Conservation (phyloP, 1,140 invertebrate species). For the Drosophila hydei region DNA sequence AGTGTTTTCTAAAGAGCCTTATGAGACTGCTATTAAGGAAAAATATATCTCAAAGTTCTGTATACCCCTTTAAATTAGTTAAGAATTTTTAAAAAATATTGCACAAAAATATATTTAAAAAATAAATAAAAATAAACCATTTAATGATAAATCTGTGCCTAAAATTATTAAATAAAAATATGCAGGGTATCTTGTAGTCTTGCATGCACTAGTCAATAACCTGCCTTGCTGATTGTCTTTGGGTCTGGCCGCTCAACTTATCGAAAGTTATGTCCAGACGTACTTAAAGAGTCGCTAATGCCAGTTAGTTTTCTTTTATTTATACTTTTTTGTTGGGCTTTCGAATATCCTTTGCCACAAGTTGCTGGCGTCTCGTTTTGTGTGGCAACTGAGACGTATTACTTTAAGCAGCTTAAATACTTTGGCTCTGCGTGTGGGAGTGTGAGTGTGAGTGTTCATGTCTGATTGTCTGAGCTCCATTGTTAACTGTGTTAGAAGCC, state of each 20-base stretch:
- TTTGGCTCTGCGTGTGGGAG: not conserved
- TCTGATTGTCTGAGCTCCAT: conserved; percentile 13
- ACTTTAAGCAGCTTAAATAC: conserved; percentile 41
- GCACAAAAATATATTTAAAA: too few species aligned
- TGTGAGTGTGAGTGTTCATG: not conserved
- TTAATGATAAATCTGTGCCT: too few species aligned
- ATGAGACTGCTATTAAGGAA: too few species aligned
- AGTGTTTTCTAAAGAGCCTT: too few species aligned
- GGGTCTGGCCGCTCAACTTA: conserved; percentile 19
- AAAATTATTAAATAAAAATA: not conserved
- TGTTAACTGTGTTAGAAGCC: conserved; percentile 8
- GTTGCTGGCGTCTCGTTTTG: conserved; percentile 21
- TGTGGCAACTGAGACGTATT: conserved; percentile 25
- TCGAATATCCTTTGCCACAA: not conserved
- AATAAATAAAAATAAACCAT: too few species aligned
- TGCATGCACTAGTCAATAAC: too few species aligned
- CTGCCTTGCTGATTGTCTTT: not conserved
- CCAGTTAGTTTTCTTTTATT: conserved; percentile 10
- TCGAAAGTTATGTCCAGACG: conserved; percentile 28
- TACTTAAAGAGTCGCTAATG: conserved; percentile 34
- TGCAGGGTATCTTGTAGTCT: not conserved
- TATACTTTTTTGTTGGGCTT: not conserved
- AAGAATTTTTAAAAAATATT: too few species aligned
- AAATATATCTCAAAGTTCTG: too few species aligned
- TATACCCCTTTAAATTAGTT: not conserved